Evolutionary conservation across 2,113 vertebrate genomes (phyloP).

Genomic region (Mesembrinibis cayennensis): DNA sequence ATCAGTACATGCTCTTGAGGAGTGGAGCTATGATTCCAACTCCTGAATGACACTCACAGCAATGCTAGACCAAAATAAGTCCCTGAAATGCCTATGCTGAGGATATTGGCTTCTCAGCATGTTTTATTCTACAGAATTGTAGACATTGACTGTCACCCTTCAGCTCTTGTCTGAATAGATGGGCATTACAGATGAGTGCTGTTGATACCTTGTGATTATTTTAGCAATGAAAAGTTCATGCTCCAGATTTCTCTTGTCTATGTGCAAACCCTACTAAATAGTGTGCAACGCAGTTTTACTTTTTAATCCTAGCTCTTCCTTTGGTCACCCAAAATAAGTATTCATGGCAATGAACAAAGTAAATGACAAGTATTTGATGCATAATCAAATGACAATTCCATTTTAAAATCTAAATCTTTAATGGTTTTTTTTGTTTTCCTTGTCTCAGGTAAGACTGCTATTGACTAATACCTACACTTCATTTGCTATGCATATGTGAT

Average conservation of each 20-base stretch:
- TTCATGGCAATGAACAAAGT: not conserved
- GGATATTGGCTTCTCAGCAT: not conserved
- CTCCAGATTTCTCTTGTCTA: not conserved
- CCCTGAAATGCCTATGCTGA: not conserved
- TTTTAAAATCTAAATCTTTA: not conserved
- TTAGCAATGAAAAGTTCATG: not conserved
- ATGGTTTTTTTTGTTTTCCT: not conserved
- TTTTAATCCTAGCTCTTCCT: not conserved
- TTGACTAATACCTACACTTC: not conserved
- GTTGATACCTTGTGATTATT: not conserved
- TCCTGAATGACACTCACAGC: not conserved
- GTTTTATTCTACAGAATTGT: not conserved
- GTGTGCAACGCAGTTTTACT: not conserved
- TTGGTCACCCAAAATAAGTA: not conserved
- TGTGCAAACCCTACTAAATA: not conserved
- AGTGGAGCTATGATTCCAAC: not conserved
- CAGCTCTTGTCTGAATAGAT: not conserved
- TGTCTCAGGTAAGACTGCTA: not conserved
- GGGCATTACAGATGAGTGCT: accelerated
- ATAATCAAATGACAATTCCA: not conserved
- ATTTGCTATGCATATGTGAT: not conserved
- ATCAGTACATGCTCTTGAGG: not conserved
- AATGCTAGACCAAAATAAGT: not conserved
- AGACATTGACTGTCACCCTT: not conserved
- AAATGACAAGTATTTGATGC: not conserved